Evolutionary conservation across 2,797 vertebrate genomes (phyloP).

Genomic region (Pseudopleuronectes americanus): DNA sequence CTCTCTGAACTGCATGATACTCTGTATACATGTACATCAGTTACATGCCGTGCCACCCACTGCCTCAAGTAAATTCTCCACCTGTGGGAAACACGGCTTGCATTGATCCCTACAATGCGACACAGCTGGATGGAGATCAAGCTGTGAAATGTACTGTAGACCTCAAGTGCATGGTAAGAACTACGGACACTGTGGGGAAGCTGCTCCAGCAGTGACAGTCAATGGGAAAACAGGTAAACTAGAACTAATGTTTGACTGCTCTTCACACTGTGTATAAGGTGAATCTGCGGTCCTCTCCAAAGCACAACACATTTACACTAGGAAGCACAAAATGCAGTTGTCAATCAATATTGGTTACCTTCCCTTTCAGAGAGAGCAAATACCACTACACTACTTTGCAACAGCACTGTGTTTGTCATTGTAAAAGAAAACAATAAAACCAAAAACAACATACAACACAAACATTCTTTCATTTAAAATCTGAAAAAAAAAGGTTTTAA

Average conservation of each 20-base stretch:
- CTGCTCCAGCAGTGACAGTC: conserved; percentile 4
- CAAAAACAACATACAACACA: neutral
- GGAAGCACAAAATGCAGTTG: conserved; percentile 3
- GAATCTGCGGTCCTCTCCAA: conserved; percentile 10
- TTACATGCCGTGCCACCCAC: neutral
- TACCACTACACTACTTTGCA: neutral
- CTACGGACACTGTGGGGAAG: conserved; percentile 22
- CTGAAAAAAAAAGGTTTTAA: no score
- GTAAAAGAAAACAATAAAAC: neutral
- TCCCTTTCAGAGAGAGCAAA: conserved; percentile 3
- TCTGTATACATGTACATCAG: neutral
- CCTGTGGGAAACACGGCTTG: neutral
- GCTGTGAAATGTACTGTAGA: conserved; percentile 20
- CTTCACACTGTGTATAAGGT: neutral
- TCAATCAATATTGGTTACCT: neutral
- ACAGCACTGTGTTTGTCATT: neutral
- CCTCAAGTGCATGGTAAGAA: conserved; percentile 6
- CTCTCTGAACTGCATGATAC: neutral
- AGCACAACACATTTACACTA: neutral
- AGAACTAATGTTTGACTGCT: conserved; percentile 30
- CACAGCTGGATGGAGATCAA: conserved; percentile 39
- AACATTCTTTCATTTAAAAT: neutral
- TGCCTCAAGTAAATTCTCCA: neutral
- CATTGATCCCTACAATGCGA: neutral
- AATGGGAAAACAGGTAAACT: conserved; percentile 22